Conservation (phyloP, 2,797 vertebrate genomes). For the Margarornis squamiger region DNA sequence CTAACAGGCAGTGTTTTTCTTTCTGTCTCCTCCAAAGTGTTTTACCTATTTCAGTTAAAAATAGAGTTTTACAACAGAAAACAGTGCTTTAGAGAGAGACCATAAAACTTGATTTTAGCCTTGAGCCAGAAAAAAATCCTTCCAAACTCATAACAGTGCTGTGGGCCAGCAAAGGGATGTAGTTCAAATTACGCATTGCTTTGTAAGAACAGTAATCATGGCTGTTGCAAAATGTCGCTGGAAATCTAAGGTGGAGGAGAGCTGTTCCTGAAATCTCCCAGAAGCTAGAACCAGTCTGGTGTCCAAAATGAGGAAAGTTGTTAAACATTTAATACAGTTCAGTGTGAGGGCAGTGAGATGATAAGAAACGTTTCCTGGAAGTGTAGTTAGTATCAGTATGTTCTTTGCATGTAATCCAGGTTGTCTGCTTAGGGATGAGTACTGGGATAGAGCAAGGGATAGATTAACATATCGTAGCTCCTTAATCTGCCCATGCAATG, state of each 20-base stretch:
- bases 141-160: background rate
- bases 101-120: background rate
- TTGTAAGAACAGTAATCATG: background rate
- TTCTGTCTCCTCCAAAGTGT: background rate
- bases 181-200: background rate
- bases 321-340: background rate
- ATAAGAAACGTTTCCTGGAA: background rate
- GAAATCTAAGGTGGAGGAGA: background rate
- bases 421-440: background rate
- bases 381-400: background rate
- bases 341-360: background rate
- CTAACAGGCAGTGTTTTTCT: background rate
- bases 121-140: constrained; percentile 1
- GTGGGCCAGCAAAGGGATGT: background rate
- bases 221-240: background rate
- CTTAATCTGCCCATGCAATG: background rate
- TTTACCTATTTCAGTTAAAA: background rate
- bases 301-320: background rate
- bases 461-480: background rate
- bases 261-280: background rate
- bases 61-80: background rate
- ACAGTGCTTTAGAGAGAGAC: background rate
- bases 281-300: background rate
- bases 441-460: background rate
- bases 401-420: background rate